Evolutionary conservation across 2,113 vertebrate genomes (phyloP), one percentile per base, ranked within the genome.

Genomic region (Cathartes aura): DNA sequence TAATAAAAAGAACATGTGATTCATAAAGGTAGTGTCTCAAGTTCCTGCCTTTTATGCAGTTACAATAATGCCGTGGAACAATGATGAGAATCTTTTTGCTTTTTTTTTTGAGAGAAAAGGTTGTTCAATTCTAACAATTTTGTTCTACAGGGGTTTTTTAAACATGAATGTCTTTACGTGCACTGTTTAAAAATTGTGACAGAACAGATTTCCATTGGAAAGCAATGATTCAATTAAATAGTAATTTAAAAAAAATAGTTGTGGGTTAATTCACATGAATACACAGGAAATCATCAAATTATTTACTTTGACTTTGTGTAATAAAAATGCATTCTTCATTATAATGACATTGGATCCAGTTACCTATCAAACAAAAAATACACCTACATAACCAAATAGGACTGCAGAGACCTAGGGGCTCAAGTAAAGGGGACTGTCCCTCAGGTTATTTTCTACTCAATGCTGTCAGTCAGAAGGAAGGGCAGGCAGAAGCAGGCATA

Each of bases 51-150:
- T 84, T 66, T 18, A 55, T 26, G 3, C 13, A 60, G 30, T 53
- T 45, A 55, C 15, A 85, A 58, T 50, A 67, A 55, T 32, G 3
- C 3, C 19, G 4, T 36, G 8, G 10, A 90, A 36, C 4, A 72
- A 5, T 15, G 2, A 24, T 24, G 2, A 91, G 15, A 60, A 40
- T 30, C 0, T 30, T 55, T 60, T 70, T 17, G 4, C 0, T 2
- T 5, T 55, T 10, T 26, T 36, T 70, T 63, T 56, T 52, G 4
- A 32, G 11, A 75, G 0, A 93, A 63, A 63, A 2, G 0, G 1
- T 53, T 88, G 3, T 34, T 73, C 12, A 1, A 42, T 36, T 68
- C 15, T 22, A 67, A 79, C 0, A 18, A 32, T 63, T 95, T 76
- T 55, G 36, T 68, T 83, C 38, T 53, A 5, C 15, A 55, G 12